These are phyloP conservation scores for Momotus momota DNA, from an alignment of 2,797 vertebrate species.

Conservation along the genomic window DNA sequence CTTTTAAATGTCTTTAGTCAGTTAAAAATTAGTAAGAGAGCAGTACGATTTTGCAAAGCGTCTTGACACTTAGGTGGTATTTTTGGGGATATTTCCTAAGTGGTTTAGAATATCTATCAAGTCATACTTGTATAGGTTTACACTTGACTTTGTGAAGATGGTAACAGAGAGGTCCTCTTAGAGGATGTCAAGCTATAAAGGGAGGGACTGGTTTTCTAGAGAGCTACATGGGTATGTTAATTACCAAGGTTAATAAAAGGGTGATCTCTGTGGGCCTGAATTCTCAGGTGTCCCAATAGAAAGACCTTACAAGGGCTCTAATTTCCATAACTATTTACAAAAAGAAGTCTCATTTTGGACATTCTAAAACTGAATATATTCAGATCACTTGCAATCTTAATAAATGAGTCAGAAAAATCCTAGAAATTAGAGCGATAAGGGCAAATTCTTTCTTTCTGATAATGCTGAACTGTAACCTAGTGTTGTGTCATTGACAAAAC, in stretches of 20 bases:
- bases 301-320: not conserved
- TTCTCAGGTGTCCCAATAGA: not conserved
- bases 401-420: not conserved
- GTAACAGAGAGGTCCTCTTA: not conserved
- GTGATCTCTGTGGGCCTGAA: not conserved
- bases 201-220: conserved; percentile 4
- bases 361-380: not conserved
- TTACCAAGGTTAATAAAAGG: conserved; percentile 17
- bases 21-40: not conserved
- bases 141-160: not conserved
- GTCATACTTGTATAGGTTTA: accelerated
- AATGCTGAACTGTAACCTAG: not conserved
- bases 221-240: not conserved
- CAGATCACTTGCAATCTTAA: not conserved
- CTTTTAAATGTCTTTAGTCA: not conserved
- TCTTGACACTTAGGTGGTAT: not conserved
- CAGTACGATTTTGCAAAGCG: not conserved
- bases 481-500: not conserved
- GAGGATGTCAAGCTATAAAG: not conserved
- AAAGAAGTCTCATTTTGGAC: not conserved
- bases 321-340: not conserved
- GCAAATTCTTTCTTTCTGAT: not conserved
- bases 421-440: not conserved
- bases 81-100: not conserved
- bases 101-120: not conserved